Base-by-base conservation (phyloP, 2,113 vertebrate genomes). In the Ammodytes dubius region DNA sequence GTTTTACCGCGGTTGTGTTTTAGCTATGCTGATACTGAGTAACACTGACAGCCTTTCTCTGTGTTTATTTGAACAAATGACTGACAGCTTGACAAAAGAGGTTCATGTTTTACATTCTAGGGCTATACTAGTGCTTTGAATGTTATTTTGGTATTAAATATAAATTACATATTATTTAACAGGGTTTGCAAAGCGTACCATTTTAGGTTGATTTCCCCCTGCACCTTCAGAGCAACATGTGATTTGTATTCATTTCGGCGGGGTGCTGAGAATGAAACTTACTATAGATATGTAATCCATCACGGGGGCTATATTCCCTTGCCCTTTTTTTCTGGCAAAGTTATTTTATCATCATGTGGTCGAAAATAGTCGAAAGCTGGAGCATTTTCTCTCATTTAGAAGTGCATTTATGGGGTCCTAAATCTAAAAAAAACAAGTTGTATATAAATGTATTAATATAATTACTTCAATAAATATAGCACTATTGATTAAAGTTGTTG, bases 231-330 rank as follows among this genome's bases (percentile, higher is more conserved):
- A 65, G 58, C 57, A 53, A 37, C 19, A 6, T 73, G 74, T 65
- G 47, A 77, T 72, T 71, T 67, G 77, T 76, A 76, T 81, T 72
- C 56, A 54, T 75, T 77, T 58, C 17, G 37, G 17, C 59, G 7
- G 8, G 52, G 7, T 19, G 53, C 72, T 17, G 40, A 47, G 65
- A 54, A 39, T 4, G 59, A 67, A 27, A 57, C 65, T 49, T 4
- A 1, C n/a, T 4, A 19, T 4, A 50, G 42, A 77, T 52, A 45
- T 76, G 47, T 67, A 57, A 81, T 85, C 79, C 77, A 85, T 81
- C 68, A 77, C 66, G 8, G 15, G 58, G 73, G 43, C 73, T 13
- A 37, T 13, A 37, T 46, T 69, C 58, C 13, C 45, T 15, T 17
- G 68, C 54, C 50, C 57, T 77, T 72, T 81, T 73, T 71, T 68